Evolutionary conservation across 2,797 vertebrate species (phyloP), one percentile per base, ranked within the genome.

Genomic region (Calcarius lapponicus): DNA sequence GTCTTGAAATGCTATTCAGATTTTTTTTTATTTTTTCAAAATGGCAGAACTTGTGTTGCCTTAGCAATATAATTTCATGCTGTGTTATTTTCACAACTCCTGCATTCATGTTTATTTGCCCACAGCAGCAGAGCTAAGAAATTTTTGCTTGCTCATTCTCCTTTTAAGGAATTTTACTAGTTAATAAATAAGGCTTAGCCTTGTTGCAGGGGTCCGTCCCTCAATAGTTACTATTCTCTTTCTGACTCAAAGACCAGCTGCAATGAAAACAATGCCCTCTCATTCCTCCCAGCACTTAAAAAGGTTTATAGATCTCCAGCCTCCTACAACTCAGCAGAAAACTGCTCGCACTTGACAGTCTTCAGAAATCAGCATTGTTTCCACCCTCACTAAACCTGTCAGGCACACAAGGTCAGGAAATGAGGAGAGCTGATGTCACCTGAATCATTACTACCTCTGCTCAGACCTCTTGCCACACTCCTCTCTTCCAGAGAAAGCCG

Each of bases 291-390:
- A 13, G 58, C 96, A 97, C 97, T 97, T 98, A 97, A 97, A 97
- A 98, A 95, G 96, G 94, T 97, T 98, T 98, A 98, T 97, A 97
- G 97, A 97, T 97, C 97, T 98, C 97, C 90, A 93, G 97, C 95
- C 97, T 95, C 97, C 97, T 97, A 97, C 97, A 98, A 98, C 95
- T 98, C 97, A 98, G 96, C 95, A 97, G 95, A 95, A 97, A 98
- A 97, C 95, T 96, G 97, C 94, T 97, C 42, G 79, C 73, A 17
- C 86, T 95, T 97, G 98, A 98, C 98, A 97, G 97, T 96, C 91
- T 94, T 97, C 95, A 95, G 97, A 97, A 97, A 97, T 97, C 96
- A 95, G 69, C 82, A 38, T 86, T 86, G 80, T 96, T 95, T 92
- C 91, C 79, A 90, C 60, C 92, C 91, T 92, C 82, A 85, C 88